A percentile compares a stretch with the other conserved stretches of the same genome.
Evolutionary conservation across 30 jellyfish, hydroid and myxozoan genomes (phyloP).

Genomic region (Phacellophora camtschatica): DNA sequence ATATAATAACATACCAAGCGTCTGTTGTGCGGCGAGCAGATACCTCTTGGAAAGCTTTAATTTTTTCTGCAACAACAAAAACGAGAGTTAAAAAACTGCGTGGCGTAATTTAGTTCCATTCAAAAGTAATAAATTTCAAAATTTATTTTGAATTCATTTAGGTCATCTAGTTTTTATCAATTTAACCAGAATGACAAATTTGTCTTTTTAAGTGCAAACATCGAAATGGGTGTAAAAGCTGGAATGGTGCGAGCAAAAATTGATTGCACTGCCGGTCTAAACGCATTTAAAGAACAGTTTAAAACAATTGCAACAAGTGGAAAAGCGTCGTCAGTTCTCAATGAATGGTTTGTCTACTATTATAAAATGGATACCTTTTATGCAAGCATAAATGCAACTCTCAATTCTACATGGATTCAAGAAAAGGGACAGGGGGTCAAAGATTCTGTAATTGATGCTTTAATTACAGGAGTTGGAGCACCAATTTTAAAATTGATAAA

Average conservation of each 20-base stretch:
- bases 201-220: constrained; percentile 58
- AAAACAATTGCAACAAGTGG: constrained; percentile 15
- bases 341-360: constrained; percentile 46
- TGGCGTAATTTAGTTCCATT: too few species aligned
- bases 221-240: constrained; percentile 78
- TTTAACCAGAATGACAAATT: too few species aligned
- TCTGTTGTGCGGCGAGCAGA: too few species aligned
- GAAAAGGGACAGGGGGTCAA: constrained; percentile 24
- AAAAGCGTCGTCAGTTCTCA: constrained; percentile 21
- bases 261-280: constrained; percentile 87
- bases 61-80: too few species aligned
- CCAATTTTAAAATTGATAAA: constrained; percentile 61
- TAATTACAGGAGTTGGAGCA: constrained; percentile 75
- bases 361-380: neutral
- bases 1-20: too few species aligned
- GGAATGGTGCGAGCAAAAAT: constrained; percentile 83
- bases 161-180: too few species aligned
- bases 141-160: too few species aligned
- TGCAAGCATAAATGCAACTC: neutral
- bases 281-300: constrained; percentile 69
- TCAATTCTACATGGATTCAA: constrained; percentile 43
- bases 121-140: too few species aligned
- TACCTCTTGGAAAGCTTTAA: too few species aligned
- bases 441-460: constrained; percentile 55
- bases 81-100: too few species aligned